phyloP scores from a whole-genome alignment of 2,888 invertebrate genomes.

The Urechis unicinctus region DNA sequence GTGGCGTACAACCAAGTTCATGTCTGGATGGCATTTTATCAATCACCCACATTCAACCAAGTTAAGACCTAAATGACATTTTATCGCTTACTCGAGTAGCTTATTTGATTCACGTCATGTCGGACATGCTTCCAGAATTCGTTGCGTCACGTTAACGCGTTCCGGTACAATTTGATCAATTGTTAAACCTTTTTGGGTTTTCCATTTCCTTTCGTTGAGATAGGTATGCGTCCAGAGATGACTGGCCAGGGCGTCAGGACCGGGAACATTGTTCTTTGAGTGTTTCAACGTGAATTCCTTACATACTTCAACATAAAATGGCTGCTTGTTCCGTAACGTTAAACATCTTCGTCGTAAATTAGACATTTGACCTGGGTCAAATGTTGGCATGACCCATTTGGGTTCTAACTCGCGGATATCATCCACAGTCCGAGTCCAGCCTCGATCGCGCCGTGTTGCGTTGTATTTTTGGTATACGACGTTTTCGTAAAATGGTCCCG shows the following conservation, averaged over 20 bases:
- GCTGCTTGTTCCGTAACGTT: neutral
- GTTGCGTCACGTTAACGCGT: neutral
- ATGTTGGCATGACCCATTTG: neutral
- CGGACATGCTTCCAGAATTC: neutral
- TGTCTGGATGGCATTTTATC: too few relatives aligned
- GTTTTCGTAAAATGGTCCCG: neutral
- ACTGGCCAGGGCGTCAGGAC: neutral
- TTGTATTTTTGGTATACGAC: neutral
- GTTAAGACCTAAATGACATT: too few relatives aligned
- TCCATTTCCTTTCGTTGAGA: neutral
- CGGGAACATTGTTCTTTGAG: neutral
- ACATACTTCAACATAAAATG: neutral
- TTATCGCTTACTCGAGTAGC: too few relatives aligned
- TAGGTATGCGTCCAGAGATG: neutral
- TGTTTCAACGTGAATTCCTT: neutral
- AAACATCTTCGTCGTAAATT: neutral
- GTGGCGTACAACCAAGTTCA: too few relatives aligned
- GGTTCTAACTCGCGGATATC: neutral
- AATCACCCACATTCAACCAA: too few relatives aligned
- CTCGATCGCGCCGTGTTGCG: neutral
- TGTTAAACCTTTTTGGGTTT: neutral
- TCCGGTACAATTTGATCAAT: neutral
- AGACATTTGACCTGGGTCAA: neutral
- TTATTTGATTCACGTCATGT: too few relatives aligned
- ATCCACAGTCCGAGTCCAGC: neutral